phyloP scores from a whole-genome alignment of 2,113 vertebrate genomes.

The Barbus barbus region DNA sequence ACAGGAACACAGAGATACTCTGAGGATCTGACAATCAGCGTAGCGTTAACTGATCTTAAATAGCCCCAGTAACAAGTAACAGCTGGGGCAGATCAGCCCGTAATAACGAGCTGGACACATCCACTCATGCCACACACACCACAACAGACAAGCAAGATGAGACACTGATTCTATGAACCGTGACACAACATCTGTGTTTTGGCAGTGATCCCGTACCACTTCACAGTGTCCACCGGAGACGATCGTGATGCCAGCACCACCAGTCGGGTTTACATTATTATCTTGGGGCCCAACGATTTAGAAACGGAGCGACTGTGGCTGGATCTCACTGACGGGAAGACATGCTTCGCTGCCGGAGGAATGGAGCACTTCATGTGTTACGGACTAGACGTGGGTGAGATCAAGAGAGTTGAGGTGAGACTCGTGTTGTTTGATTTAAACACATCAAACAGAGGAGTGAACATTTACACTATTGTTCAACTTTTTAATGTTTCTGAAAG shows the following conservation, averaged over 20 bases:
- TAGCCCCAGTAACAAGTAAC: too few relatives aligned
- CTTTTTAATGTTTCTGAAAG: too few relatives aligned
- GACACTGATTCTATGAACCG: too few relatives aligned
- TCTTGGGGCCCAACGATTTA: conserved; percentile 80
- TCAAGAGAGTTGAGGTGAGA: conserved; percentile 93
- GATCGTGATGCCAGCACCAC: conserved; percentile 86
- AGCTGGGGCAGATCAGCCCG: too few relatives aligned
- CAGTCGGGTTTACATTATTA: conserved; percentile 87
- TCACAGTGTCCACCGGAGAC: conserved; percentile 84
- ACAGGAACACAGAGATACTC: too few relatives aligned
- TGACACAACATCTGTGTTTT: conserved; percentile 24
- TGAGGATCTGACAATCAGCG: too few relatives aligned
- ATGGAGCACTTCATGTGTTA: conserved; percentile 91
- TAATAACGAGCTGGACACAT: too few relatives aligned
- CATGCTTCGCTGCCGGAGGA: conserved; percentile 78
- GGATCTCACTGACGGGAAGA: conserved; percentile 83
- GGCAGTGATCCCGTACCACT: conserved; percentile 92
- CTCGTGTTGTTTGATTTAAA: too few relatives aligned
- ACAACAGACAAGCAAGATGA: too few relatives aligned
- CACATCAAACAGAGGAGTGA: too few relatives aligned
- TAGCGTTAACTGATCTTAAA: too few relatives aligned
- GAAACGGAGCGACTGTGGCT: conserved; percentile 89
- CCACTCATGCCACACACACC: too few relatives aligned
- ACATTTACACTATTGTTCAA: neutral
- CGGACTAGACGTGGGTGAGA: conserved; percentile 87